Evolutionary conservation across 2,113 vertebrate genomes (phyloP).

Genomic region (Seriola rivoliana): DNA sequence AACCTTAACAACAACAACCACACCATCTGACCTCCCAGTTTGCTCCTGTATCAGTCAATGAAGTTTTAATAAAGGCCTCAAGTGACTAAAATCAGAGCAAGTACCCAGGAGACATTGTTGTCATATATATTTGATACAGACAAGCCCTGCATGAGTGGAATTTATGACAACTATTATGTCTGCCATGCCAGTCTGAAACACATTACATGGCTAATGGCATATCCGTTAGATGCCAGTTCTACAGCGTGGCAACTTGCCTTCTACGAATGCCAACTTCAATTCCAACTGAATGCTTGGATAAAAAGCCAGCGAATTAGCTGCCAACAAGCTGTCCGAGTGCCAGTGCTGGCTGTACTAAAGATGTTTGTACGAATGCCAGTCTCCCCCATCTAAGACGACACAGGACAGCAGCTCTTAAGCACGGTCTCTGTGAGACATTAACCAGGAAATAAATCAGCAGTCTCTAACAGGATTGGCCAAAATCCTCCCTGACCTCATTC

Average conservation of each 20-base stretch:
- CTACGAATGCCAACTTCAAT: conserved; percentile 36
- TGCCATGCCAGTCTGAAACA: conserved; percentile 23
- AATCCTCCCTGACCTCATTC: conserved; percentile 70
- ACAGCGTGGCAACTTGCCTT: conserved; percentile 44
- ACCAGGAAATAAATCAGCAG: conserved; percentile 63
- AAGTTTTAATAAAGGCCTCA: not conserved
- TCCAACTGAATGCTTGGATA: conserved; percentile 29
- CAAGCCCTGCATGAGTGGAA: conserved; percentile 4
- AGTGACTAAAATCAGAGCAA: not conserved
- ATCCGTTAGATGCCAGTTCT: conserved; percentile 41
- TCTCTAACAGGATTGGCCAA: conserved; percentile 60
- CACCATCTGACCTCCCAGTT: not conserved
- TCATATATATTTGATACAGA: not conserved
- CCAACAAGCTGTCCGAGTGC: conserved; percentile 32
- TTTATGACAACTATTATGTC: not conserved
- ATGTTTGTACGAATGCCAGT: conserved; percentile 21
- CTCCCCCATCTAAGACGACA: conserved; percentile 17
- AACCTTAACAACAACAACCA: not conserved
- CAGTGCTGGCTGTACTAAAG: conserved; percentile 33
- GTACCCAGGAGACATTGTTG: not conserved
- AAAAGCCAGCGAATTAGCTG: conserved; percentile 38
- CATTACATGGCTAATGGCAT: conserved; percentile 36
- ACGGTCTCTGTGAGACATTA: conserved; percentile 31
- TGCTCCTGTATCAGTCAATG: not conserved
- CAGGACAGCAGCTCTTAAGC: conserved; percentile 31